Evolutionary conservation across 2,888 invertebrate species (phyloP), one percentile per base, ranked within the genome.

Genomic region (Polyommatus icarus): DNA sequence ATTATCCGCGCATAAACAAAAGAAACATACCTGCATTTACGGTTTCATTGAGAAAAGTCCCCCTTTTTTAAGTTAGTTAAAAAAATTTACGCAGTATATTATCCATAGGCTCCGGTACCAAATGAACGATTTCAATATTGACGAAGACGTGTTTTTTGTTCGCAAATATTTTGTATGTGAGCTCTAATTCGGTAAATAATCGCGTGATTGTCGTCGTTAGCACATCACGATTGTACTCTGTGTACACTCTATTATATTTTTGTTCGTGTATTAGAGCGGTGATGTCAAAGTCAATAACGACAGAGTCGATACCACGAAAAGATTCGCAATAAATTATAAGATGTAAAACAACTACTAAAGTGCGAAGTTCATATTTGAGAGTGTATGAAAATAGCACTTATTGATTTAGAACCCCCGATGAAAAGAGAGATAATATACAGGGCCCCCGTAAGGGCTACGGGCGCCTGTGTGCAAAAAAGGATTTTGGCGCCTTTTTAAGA

Each of bases 101-200:
- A 0, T 12, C 10, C 46, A 40, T 40, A 18, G 54, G 5, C 18
- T 57, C n/a, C 10, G 3, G 59, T 20, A 59, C 20, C 20, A 59
- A 20, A 20, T 20, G 7, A 59, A 20, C 20, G 20, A 61, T 61
- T 54, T 61, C 24, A 20, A 61, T 61, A 61, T 24, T 61, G 24
- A 61, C 61, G 4, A 8, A 59, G 59, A 8, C 61, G 20, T 18
- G 54, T 75, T 75, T 73, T 75, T 75, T 75, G 54, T 75, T 24
- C 24, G 29, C 75, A 54, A 54, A 75, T 54, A 75, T 32, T 75
- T 75, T 54, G 75, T 50, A 29, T 50, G 75, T 12, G 29, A 15
- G 75, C 54, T 75, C 75, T 54, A 54, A 75, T 50, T 75, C 50
- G 50, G 75, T 50, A 75, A 75, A 75, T 54, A 75, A 75, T 54